Percentiles rank a stretch among this genome's conserved stretches.
phyloP scores from a whole-genome alignment of 2,888 invertebrate genomes.

The Drosophila neutralis region DNA sequence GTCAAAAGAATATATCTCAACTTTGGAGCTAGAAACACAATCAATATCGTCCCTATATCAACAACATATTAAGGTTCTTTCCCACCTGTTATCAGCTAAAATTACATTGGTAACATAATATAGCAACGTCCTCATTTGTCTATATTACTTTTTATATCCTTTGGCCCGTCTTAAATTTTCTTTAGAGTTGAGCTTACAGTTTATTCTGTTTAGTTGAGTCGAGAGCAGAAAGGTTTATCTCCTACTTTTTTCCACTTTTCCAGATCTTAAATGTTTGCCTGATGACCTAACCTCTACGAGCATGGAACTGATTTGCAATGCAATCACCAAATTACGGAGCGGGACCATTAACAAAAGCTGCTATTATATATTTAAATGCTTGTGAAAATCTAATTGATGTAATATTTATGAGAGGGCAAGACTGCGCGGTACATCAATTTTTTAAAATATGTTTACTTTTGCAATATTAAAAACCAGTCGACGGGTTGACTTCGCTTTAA shows the following conservation, averaged over 20 bases:
- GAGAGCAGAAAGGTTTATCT: not conserved
- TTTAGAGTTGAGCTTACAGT: not conserved
- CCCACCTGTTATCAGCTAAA: not conserved
- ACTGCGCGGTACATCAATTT: not conserved
- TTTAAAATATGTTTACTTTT: not conserved
- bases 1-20: not conserved
- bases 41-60: not conserved
- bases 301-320: constrained; percentile 12
- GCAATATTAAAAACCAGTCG: not conserved
- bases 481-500: not conserved
- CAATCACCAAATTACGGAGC: constrained; percentile 2
- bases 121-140: not conserved
- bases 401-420: not conserved
- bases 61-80: not conserved
- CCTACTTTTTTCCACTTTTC: not conserved
- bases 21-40: no score
- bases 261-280: not conserved
- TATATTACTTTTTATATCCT: not conserved
- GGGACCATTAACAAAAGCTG: not conserved
- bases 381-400: not conserved
- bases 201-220: not conserved
- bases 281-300: not conserved
- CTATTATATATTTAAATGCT: not conserved
- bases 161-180: not conserved
- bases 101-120: not conserved